Evolutionary conservation across 1,140 invertebrate species (phyloP).

Genomic region (Heliconius eleuchia): DNA sequence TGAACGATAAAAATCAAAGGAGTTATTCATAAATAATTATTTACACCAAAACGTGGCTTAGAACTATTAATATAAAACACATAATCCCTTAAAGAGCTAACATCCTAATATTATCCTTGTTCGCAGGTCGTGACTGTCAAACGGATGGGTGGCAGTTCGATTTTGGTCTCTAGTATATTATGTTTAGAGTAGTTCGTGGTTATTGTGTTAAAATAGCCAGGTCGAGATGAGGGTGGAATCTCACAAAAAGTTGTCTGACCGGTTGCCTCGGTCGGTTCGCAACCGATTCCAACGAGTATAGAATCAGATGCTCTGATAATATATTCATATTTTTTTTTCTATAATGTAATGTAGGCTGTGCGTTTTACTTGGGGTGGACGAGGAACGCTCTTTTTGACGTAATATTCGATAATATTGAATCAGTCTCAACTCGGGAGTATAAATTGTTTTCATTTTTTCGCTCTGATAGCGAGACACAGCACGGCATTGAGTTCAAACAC

Average conservation of each 20-base stretch:
- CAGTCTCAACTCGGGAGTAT: too few species aligned
- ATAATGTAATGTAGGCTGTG: background rate
- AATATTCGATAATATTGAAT: too few species aligned
- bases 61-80: slow-evolving; percentile 24
- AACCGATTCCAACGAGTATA: slow-evolving; percentile 54
- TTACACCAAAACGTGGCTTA: slow-evolving; percentile 44
- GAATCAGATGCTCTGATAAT: slow-evolving; percentile 61
- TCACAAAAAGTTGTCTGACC: slow-evolving; percentile 68
- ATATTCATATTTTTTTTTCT: slow-evolving; percentile 67
- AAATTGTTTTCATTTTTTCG: too few species aligned
- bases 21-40: slow-evolving; percentile 54
- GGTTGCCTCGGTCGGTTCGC: slow-evolving; percentile 50
- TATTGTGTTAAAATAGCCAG: slow-evolving; percentile 37
- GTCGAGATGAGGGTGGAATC: slow-evolving; percentile 62
- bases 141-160: slow-evolving; percentile 17
- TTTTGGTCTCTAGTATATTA: slow-evolving; percentile 33
- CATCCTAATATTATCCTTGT: slow-evolving; percentile 67
- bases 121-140: slow-evolving; percentile 69
- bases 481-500: too few species aligned
- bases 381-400: background rate
- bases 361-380: background rate
- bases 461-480: too few species aligned
- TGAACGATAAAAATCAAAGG: slow-evolving; percentile 74
- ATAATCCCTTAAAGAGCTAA: slow-evolving; percentile 41
- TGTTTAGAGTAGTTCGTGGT: slow-evolving; percentile 24